phyloP scores from a whole-genome alignment of 2,888 invertebrate species.

The Serrognathus titanus region DNA sequence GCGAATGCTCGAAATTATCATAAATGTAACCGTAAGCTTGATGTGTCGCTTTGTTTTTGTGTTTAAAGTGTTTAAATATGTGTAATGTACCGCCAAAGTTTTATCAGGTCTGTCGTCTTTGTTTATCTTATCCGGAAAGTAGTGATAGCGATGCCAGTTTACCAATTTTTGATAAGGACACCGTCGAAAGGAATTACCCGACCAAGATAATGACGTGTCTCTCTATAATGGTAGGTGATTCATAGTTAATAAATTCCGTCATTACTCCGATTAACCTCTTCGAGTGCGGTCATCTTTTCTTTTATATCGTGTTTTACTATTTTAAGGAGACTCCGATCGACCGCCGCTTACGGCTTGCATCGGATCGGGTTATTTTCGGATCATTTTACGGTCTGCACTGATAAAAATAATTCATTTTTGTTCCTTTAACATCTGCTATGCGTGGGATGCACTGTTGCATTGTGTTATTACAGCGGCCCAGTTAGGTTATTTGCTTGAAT shows the following conservation, averaged over 20 bases:
- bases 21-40: constrained; percentile 40
- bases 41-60: constrained; percentile 44
- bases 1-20: constrained; percentile 38
- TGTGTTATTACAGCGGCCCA: constrained; percentile 42
- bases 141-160: constrained; percentile 70
- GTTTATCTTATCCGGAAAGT: constrained; percentile 68
- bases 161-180: constrained; percentile 56
- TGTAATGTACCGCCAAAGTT: constrained; percentile 85
- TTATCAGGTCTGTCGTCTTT: constrained; percentile 91
- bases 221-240: constrained; percentile 70
- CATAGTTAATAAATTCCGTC: constrained; percentile 30
- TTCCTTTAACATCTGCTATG: constrained; percentile 37
- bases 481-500: constrained; percentile 27
- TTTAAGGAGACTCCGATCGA: constrained; percentile 8
- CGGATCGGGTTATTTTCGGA: constrained; percentile 32
- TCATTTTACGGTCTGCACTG: constrained; percentile 35
- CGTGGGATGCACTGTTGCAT: constrained; percentile 38
- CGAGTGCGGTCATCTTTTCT: constrained; percentile 10
- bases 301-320: constrained; percentile 10
- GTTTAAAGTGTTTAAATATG: constrained; percentile 63
- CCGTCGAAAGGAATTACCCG: constrained; percentile 50
- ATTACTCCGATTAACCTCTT: constrained; percentile 31
- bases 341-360: constrained; percentile 34
- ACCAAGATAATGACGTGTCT: constrained; percentile 72
- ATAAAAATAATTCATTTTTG: constrained; percentile 42